Base-by-base conservation (phyloP, 2,113 vertebrate genomes). In the Psilopogon haemacephalus region DNA sequence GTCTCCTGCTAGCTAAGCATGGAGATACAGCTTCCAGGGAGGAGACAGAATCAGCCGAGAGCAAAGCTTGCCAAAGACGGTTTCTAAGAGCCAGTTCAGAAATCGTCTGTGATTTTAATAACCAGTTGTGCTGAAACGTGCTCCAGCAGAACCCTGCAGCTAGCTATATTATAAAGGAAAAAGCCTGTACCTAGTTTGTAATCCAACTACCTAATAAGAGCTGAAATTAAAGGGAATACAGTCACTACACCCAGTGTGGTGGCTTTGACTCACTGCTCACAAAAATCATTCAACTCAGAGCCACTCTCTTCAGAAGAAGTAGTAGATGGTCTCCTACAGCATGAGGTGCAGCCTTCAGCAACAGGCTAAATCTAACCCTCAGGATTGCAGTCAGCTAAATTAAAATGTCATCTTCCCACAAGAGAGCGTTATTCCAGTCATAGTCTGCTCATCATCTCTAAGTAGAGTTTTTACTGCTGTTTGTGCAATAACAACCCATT, bases 401-500 rank as follows among this genome's bases (percentile, higher is more conserved):
- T 88, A 90, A 97, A 91, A 93, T 96, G 90, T 90, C 85, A 82
- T 84, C 81, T 76, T 75, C 76, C n/a, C 72, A 78, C 79, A 86
- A 62, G 67, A 37, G 84, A 67, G 56, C 76, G 68, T 92, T 69
- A 60, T 84, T 82, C 70, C 84, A 64, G 73, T 58, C 76, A 88
- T 52, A 92, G 89, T 59, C 72, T 90, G 84, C 72, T 96, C 88
- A 94, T 97, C 90, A 96, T 96, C 94, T 95, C 84, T 67, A 35
- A 73, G 83, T 80, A 96, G 92, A 95, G 73, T 82, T 89, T 95
- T 95, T 95, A 95, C 80, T 94, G 95, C 87, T 96, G 30, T 96
- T 95, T 90, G 74, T 94, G 90, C 95, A 96, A 97, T 97, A 97
- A 97, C 93, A 95, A 82, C 94, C 70, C 89, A 76, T 96, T 89